Conservation (phyloP, 2,797 vertebrate genomes). For the Cirrhinus mrigala region DNA sequence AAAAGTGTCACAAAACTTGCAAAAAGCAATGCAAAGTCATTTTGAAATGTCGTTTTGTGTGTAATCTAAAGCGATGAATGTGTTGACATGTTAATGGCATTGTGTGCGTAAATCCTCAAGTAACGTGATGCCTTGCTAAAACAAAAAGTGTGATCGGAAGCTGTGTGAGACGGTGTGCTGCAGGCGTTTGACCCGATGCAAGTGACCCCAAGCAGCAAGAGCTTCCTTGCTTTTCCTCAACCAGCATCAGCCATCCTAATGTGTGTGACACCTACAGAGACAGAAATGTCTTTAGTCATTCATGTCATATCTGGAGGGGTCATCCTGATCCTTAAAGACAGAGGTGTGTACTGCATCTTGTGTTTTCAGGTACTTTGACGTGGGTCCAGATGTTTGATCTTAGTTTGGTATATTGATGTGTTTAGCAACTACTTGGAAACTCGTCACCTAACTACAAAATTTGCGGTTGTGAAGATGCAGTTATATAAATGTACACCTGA, state of each 20-base stretch:
- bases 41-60: slow-evolving; percentile 5
- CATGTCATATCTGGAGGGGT: background rate
- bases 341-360: background rate
- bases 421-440: background rate
- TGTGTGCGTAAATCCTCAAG: background rate
- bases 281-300: background rate
- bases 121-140: background rate
- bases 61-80: background rate
- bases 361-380: background rate
- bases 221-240: background rate
- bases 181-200: background rate
- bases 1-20: too few species aligned
- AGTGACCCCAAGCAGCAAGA: slow-evolving; percentile 1
- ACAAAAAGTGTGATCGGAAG: background rate
- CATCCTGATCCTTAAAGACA: background rate
- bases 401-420: background rate
- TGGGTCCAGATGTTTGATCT: background rate
- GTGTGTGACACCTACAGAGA: background rate
- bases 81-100: background rate
- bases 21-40: background rate
- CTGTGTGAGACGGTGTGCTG: background rate
- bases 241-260: background rate
- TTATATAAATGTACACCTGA: background rate
- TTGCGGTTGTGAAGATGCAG: background rate
- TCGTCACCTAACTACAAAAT: background rate